Evolutionary conservation across 2,888 invertebrate species (phyloP), one percentile per base, ranked within the genome.

Genomic region (Syritta pipiens): DNA sequence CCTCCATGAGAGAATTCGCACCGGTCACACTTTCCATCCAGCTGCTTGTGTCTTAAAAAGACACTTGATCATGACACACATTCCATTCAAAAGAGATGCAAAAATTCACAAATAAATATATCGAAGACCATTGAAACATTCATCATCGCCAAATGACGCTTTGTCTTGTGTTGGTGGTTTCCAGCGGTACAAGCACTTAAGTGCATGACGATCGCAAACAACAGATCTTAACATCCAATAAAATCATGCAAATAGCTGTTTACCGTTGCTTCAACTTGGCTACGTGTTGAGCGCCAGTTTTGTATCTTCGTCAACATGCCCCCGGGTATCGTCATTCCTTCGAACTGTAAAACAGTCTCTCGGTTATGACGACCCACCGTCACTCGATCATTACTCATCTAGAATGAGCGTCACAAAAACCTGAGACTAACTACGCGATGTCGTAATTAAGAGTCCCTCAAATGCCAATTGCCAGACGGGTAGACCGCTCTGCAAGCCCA

Each of bases 291-390:
- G 60, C 68, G 53, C 68, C 55, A 53, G 44, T 55, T 4, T 51
- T 32, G 30, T 24, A 10, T 22, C 10, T 17, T 14, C 17, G 17
- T 35, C 35, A 7, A n/a, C 2, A 9, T 20, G 3, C 9, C 28
- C 48, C 40, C 14, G 26, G 48, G 42, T 20, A 26, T 32, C 4
- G 30, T 30, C 30, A 24, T 9, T 22, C 9, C 20, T 6, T 6
- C 10, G 48, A 32, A 22, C 53, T 30, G 14, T 12, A 51, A 1
- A 20, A 22, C 40, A 9, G 5, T 60, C 14, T 9, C 24, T 51
- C 71, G 72, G 63, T 72, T 77, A 77, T 77, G 77, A 65, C 53
- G 59, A 71, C 59, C 65, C 22, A 55, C 26, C n/a, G n/a, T n/a
- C 37, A 17, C 46, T 30, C 40, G 63, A 51, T 48, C 51, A 22